Evolutionary conservation across 1,140 invertebrate species (phyloP).

Genomic region (Caenorhabditis tropicalis): DNA sequence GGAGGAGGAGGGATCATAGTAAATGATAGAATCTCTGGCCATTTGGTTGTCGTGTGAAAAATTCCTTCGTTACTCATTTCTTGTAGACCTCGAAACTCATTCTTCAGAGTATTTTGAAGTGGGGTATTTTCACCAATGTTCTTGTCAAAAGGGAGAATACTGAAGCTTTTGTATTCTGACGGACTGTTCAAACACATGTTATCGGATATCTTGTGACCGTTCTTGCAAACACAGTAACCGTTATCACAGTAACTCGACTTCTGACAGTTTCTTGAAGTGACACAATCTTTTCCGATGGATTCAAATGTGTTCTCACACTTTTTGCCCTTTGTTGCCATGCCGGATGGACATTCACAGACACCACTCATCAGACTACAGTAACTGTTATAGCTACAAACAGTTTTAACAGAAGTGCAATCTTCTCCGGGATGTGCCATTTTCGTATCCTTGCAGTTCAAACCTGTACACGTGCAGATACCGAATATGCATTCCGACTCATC

Average conservation of each 20-base stretch:
- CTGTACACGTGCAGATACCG: constrained; percentile 60
- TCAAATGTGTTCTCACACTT: constrained; percentile 52
- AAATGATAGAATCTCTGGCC: not conserved
- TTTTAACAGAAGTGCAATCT: constrained; percentile 60
- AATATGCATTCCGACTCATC: constrained; percentile 60
- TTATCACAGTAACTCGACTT: constrained; percentile 69
- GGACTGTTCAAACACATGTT: constrained; percentile 58
- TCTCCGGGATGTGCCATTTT: constrained; percentile 62
- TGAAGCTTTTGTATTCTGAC: constrained; percentile 14
- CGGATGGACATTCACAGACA: constrained; percentile 68
- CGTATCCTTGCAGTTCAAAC: constrained; percentile 1
- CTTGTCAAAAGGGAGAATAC: constrained; percentile 22
- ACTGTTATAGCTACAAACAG: constrained; percentile 66
- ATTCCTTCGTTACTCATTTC: not conserved
- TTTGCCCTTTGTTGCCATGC: constrained; percentile 61
- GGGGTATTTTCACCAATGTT: constrained; percentile 6
- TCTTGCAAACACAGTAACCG: constrained; percentile 68
- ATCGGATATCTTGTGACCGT: constrained; percentile 56
- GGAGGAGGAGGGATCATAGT: constrained; percentile 24
- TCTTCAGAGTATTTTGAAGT: not conserved
- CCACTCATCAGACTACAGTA: constrained; percentile 64
- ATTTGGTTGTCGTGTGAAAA: constrained; percentile 6
- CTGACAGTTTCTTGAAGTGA: constrained; percentile 62
- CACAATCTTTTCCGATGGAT: constrained; percentile 56
- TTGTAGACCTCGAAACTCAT: not conserved